These are phyloP conservation scores for Pelochelys cantorii DNA, from an alignment of 2,797 vertebrate genomes.

Conservation along the genomic window DNA sequence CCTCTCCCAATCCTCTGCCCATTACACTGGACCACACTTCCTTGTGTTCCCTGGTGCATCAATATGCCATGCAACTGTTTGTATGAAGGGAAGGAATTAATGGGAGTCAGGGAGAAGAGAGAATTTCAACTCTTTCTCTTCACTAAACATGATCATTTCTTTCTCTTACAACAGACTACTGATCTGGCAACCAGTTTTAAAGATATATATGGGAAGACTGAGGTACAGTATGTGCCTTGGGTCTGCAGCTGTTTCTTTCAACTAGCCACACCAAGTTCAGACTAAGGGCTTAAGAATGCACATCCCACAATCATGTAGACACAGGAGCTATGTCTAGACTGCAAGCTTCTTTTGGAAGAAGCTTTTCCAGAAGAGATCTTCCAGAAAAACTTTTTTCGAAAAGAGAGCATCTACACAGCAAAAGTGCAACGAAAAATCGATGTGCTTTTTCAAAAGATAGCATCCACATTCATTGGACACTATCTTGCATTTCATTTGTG, in stretches of 20 bases:
- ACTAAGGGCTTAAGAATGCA: not conserved
- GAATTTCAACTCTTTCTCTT: not conserved
- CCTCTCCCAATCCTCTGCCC: rapidly evolving
- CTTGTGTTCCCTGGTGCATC: not conserved
- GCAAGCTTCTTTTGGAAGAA: too few relatives aligned
- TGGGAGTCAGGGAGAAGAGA: not conserved
- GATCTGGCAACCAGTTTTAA: not conserved
- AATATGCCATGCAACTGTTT: not conserved
- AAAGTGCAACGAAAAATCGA: too few relatives aligned
- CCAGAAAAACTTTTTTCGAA: too few relatives aligned
- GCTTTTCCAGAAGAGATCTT: too few relatives aligned
- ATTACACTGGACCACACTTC: rapidly evolving
- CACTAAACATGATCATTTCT: not conserved
- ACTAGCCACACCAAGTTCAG: not conserved
- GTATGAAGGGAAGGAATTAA: not conserved
- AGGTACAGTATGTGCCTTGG: not conserved
- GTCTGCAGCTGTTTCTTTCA: not conserved
- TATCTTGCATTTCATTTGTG: too few relatives aligned
- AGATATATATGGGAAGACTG: not conserved
- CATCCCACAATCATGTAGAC: not conserved
- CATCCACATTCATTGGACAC: too few relatives aligned
- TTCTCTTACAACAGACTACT: rapidly evolving
- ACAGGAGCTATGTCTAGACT: not conserved
- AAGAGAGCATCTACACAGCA: too few relatives aligned
- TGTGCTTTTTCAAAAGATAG: too few relatives aligned